Percentiles rank a stretch among this genome's conserved stretches.
Conservation (phyloP, 2,888 invertebrate genomes). For the Liodrosophila aerea region DNA sequence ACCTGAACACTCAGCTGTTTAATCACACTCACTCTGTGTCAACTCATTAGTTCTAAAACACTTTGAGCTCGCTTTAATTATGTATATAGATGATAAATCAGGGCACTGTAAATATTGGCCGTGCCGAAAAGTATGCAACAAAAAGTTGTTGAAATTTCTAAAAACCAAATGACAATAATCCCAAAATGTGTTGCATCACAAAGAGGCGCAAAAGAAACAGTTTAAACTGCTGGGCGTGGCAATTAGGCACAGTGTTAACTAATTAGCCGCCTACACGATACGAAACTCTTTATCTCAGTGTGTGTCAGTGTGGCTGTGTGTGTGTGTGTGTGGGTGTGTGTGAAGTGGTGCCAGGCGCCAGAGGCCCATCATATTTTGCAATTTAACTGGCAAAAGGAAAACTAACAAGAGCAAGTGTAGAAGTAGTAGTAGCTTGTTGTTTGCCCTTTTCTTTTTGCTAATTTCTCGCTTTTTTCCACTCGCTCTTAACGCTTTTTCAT, state of each 20-base stretch:
- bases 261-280: conserved; percentile 76
- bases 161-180: conserved; percentile 45
- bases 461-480: background rate
- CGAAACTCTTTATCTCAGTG: conserved; percentile 34
- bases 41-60: background rate
- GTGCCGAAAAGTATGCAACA: conserved; percentile 44
- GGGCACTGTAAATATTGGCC: conserved; percentile 57
- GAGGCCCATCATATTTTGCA: conserved; percentile 76
- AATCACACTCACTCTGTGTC: no score
- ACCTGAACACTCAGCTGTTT: no score
- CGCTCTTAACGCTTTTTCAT: conserved; percentile 20
- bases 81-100: conserved; percentile 39
- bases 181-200: conserved; percentile 30
- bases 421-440: conserved; percentile 12
- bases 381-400: conserved; percentile 46
- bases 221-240: conserved; percentile 63
- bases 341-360: conserved; percentile 82
- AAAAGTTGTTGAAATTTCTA: conserved; percentile 32
- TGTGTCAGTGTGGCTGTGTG: conserved; percentile 69
- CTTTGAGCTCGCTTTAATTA: background rate
- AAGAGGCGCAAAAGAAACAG: conserved; percentile 24
- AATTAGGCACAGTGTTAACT: conserved; percentile 81
- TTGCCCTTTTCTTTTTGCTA: conserved; percentile 36
- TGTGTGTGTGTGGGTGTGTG: conserved; percentile 55
- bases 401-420: conserved; percentile 20